Conservation (phyloP, 2,113 vertebrate species). For the Circaetus gallicus region DNA sequence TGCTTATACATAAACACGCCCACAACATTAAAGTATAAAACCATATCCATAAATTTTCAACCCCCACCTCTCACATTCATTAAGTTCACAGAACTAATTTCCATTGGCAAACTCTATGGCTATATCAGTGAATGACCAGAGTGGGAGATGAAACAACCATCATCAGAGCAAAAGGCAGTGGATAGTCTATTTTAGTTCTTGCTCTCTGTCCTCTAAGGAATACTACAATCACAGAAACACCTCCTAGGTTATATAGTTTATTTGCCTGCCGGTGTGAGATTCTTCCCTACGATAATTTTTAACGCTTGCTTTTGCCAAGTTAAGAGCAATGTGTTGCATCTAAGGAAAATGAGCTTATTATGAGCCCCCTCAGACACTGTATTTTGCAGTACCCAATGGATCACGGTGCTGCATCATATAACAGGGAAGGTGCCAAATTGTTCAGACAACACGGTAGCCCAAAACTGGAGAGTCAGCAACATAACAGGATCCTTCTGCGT, state of each 20-base stretch:
- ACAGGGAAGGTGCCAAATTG: neutral
- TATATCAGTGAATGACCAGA: neutral
- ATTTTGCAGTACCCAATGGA: neutral
- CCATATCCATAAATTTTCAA: neutral
- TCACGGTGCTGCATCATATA: neutral
- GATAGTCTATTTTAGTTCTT: neutral
- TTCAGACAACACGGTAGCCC: neutral
- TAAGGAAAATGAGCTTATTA: neutral
- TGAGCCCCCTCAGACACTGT: neutral
- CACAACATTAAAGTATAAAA: neutral
- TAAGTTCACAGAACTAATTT: neutral
- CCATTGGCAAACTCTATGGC: neutral
- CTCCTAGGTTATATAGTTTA: neutral
- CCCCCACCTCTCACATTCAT: neutral
- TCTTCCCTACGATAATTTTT: neutral
- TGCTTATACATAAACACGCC: neutral
- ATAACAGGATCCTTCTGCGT: neutral
- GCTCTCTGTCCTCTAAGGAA: neutral
- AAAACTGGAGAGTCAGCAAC: neutral
- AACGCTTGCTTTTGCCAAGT: neutral
- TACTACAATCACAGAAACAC: neutral
- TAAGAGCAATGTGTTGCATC: neutral
- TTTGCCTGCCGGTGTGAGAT: neutral
- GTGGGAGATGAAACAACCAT: neutral
- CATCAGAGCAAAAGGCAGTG: neutral